phyloP scores from a whole-genome alignment of 30 jellyfish, hydroid and myxozoan genomes.

The Cassiopea xamachana region DNA sequence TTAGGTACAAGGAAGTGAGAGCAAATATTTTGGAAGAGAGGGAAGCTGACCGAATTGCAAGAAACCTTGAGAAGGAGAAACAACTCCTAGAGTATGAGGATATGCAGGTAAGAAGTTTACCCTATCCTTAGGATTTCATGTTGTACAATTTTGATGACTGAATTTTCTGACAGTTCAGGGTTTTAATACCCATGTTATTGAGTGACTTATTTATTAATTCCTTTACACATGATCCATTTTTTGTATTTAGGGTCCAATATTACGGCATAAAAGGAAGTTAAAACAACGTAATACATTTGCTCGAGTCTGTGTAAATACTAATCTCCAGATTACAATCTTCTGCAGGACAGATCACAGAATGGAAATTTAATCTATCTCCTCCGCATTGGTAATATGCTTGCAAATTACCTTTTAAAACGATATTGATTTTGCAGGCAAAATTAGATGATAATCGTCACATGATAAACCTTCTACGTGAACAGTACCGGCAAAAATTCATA shows the following conservation, averaged over 20 bases:
- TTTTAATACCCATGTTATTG: background rate
- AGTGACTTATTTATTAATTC: background rate
- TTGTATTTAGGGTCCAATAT: too few species aligned
- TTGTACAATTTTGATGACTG: background rate
- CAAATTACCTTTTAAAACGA: background rate
- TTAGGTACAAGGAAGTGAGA: constrained; percentile 51
- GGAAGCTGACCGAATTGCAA: constrained; percentile 81
- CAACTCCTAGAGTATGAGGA: constrained; percentile 84
- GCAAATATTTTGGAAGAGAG: constrained; percentile 77
- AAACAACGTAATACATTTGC: too few species aligned
- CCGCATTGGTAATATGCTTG: too few species aligned
- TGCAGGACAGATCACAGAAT: background rate
- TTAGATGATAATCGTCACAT: constrained; percentile 60
- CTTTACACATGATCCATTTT: too few species aligned
- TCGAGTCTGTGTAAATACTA: too few species aligned
- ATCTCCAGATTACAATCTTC: background rate
- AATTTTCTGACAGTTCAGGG: background rate
- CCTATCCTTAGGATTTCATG: background rate
- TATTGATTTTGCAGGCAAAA: constrained; percentile 55
- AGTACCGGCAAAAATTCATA: constrained; percentile 72
- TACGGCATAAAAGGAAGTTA: too few species aligned
- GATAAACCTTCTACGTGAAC: constrained; percentile 63
- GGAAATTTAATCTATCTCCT: too few species aligned
- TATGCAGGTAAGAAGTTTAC: constrained; percentile 71
- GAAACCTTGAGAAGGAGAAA: constrained; percentile 82